Evolutionary conservation across 2,797 vertebrate species (phyloP).

Genomic region (Chaetodon trifasciatus): DNA sequence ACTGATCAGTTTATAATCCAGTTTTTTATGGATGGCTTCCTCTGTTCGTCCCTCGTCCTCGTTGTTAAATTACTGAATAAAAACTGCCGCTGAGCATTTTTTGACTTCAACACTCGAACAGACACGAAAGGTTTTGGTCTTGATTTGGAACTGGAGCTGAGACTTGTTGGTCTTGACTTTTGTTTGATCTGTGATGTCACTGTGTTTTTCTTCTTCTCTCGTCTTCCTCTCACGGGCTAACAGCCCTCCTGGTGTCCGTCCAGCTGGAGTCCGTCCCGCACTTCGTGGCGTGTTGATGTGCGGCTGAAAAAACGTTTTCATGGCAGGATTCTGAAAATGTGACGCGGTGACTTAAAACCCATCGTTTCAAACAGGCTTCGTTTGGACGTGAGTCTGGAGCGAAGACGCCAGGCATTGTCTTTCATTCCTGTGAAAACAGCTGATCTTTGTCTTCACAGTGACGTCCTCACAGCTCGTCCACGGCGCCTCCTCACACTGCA

Average conservation of each 20-base stretch:
- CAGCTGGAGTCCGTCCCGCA: neutral
- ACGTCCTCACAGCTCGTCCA: neutral
- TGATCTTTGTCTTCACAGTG: neutral
- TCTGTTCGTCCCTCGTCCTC: neutral
- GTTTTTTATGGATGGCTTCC: neutral
- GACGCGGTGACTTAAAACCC: neutral
- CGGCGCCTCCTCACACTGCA: neutral
- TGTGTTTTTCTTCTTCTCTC: too few species aligned
- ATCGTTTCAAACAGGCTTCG: neutral
- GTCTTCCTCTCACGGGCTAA: neutral
- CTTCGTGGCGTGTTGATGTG: neutral
- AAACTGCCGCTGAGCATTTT: too few species aligned
- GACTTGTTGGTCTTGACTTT: too few species aligned
- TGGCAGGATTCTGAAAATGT: neutral
- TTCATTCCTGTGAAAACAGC: slow-evolving; percentile 6
- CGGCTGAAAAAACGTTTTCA: neutral
- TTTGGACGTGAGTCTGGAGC: slow-evolving; percentile 4
- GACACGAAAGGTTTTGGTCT: too few species aligned
- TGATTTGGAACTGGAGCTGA: too few species aligned
- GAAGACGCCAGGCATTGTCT: neutral
- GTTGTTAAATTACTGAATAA: too few species aligned
- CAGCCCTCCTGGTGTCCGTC: too few species aligned
- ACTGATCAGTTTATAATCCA: neutral
- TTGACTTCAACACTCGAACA: too few species aligned
- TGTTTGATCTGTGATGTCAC: too few species aligned